phyloP scores from a whole-genome alignment of 2,797 vertebrate species.

The Melanotaenia boesemani region DNA sequence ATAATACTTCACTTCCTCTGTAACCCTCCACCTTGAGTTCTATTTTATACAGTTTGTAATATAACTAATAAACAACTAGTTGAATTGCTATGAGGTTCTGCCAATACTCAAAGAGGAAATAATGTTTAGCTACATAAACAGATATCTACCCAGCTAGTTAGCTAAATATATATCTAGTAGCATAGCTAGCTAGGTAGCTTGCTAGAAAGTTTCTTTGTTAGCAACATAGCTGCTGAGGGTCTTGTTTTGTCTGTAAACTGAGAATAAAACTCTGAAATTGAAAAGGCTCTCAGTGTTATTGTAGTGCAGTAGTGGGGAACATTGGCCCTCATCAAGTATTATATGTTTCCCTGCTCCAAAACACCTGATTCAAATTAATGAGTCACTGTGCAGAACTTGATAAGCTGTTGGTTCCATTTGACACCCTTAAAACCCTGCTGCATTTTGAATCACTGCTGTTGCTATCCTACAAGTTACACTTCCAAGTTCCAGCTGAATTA shows the following conservation, averaged over 20 bases:
- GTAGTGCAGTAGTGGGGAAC: background rate
- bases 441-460: too few species aligned
- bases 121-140: background rate
- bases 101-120: background rate
- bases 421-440: too few species aligned
- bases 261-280: background rate
- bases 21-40: background rate
- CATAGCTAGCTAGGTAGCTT: background rate
- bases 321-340: background rate
- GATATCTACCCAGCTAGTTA: background rate
- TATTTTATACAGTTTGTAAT: background rate
- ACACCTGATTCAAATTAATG: too few species aligned
- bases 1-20: background rate
- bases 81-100: background rate
- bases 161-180: background rate
- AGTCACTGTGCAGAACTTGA: too few species aligned
- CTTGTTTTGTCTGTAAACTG: background rate
- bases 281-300: background rate
- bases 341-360: background rate
- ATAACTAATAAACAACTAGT: background rate
- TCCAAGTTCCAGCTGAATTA: constrained; percentile 33
- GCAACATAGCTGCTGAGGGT: background rate
- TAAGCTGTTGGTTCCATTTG: too few species aligned
- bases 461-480: background rate
- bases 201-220: background rate